Percentiles rank a stretch among this genome's conserved stretches.
phyloP scores from a whole-genome alignment of 2,888 invertebrate genomes.

The Eurois occulta region DNA sequence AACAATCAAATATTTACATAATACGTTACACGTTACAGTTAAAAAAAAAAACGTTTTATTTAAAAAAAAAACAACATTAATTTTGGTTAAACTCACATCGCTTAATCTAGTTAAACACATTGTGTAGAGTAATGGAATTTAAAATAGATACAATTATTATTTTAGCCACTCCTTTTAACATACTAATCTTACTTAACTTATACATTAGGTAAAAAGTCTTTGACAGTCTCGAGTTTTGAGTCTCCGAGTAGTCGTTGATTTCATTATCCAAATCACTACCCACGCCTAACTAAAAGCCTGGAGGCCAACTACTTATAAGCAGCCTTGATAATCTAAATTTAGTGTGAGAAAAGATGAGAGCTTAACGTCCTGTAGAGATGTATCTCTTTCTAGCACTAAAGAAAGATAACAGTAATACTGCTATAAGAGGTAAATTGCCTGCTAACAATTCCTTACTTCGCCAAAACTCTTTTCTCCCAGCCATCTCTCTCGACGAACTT shows the following conservation, averaged over 20 bases:
- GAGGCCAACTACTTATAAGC: neutral
- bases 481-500: constrained; percentile 62
- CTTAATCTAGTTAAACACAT: no score
- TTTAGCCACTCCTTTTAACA: neutral
- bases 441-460: neutral
- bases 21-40: neutral
- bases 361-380: neutral
- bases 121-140: neutral
- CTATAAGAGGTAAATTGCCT: neutral
- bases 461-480: constrained; percentile 60
- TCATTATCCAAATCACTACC: neutral
- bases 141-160: neutral
- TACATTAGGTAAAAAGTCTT: neutral
- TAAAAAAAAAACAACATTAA: no score
- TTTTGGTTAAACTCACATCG: no score
- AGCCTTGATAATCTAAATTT: neutral
- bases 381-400: neutral
- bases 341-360: neutral
- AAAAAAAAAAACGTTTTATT: no score
- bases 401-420: neutral
- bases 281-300: neutral
- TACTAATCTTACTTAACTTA: neutral
- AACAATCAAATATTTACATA: neutral
- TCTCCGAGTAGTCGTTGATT: no score
- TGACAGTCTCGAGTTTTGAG: no score